Evolutionary conservation across 2,797 vertebrate genomes (phyloP), one percentile per base, ranked within the genome.

Genomic region (Glossophaga mutica): DNA sequence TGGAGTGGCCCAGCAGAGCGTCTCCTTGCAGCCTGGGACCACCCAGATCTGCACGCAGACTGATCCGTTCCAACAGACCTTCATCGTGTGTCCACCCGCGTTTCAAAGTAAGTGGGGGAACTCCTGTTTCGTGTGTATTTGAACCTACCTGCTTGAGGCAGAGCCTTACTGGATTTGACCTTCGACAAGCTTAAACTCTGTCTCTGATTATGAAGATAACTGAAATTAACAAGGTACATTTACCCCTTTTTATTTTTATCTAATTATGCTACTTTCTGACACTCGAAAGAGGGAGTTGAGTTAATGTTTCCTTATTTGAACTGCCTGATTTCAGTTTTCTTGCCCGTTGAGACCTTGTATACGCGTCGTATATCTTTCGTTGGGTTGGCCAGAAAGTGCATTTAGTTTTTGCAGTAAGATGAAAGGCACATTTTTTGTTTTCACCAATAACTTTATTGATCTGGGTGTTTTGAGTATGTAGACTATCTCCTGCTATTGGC

Each of bases 21-120:
- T 99, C 62, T 99, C 99, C 29, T 97, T 99, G 97, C 99, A 99
- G 97, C 98, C 99, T 97, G 99, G 99, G 96, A 98, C 99, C 95
- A 98, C 99, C 67, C 99, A 99, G 98, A 99, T 99, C 97, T 99
- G 99, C 91, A 97, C 99, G 9, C 99, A 99, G 98, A 98, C 99
- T 0, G 99, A 99, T 85, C 99, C 99, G 65, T 99, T 99, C 99
- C 99, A 99, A 96, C 99, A 99, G 94, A 99, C 99, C 0, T 99
- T 99, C 98, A 99, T 99, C 57, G 99, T 99, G 15, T 99, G 99
- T 96, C 99, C 99, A 52, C 99, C 99, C 68, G 99, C 99, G 97
- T 99, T 99, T 97, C 99, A 99, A 98, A 99, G 99, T 99, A 98
- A 99, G 98, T 77, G 0, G 1, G 50, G 82, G 82, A 82, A 24